Percentiles rank a stretch among this genome's conserved stretches.
These are phyloP conservation scores for Trichopria drosophilae DNA, from an alignment of 2,888 invertebrate species.

Conservation along the genomic window DNA sequence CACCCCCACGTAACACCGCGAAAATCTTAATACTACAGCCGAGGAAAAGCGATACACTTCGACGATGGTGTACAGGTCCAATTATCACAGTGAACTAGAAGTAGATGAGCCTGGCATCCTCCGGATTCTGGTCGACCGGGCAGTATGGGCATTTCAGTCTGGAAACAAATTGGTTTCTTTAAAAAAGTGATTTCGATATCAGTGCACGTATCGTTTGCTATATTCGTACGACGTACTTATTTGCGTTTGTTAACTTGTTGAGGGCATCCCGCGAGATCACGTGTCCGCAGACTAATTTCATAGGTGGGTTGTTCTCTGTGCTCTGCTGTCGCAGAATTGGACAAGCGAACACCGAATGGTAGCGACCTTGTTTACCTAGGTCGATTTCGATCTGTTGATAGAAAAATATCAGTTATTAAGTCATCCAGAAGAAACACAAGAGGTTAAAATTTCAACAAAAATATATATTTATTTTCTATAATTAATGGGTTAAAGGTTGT, in stretches of 20 bases:
- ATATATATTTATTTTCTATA: background rate
- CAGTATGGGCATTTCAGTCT: constrained; percentile 99
- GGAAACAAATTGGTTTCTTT: constrained; percentile 58
- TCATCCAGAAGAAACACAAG: background rate
- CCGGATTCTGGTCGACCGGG: constrained; percentile 92
- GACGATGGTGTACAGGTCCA: constrained; percentile 9
- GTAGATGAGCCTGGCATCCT: constrained; percentile 89
- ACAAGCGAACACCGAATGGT: constrained; percentile 98
- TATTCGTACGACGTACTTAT: constrained; percentile 71
- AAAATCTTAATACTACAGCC: too few species aligned
- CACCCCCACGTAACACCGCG: too few species aligned
- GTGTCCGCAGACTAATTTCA: constrained; percentile 95
- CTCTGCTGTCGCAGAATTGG: constrained; percentile 97
- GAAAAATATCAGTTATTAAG: too few species aligned
- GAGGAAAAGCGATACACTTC: too few species aligned
- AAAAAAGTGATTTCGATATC: constrained; percentile 49
- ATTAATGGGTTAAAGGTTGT: background rate
- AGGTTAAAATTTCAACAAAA: constrained; percentile 1
- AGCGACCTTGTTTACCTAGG: constrained; percentile 84
- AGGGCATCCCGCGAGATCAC: constrained; percentile 97
- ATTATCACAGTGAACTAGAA: constrained; percentile 68
- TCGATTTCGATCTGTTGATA: constrained; percentile 87
- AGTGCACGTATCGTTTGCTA: constrained; percentile 35
- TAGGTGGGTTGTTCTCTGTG: constrained; percentile 94
- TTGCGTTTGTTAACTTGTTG: constrained; percentile 88